Base-by-base conservation (phyloP, 2,113 vertebrate species). In the Amphiprion percula region DNA sequence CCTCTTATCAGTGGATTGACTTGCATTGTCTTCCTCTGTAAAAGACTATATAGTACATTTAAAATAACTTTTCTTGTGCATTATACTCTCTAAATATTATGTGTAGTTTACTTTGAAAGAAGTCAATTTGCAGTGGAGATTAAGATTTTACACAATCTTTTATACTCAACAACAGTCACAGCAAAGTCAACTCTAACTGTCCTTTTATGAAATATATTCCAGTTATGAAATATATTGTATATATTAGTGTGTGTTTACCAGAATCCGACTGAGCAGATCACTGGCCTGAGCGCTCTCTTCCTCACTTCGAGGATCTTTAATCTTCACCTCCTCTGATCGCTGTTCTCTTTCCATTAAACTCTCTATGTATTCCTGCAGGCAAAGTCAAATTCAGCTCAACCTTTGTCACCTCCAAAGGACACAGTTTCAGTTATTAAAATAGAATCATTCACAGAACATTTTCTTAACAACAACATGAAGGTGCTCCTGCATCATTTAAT, bases 231-330 rank as follows among this genome's bases (percentile, higher is more conserved):
- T 37, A 37, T 28, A 49, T 14, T 41, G 16, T 64, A 39, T 24
- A 9, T 8, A 37, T n/a, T n/a, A 4, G 16, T 61, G 37, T 53
- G 15, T 12, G 10, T 94, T 94, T 74, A 98, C 97, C 88, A 84
- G 93, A 15, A 96, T 88, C 10, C 93, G 74, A 61, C 93, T 88
- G 47, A 96, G 93, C 28, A 98, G 93, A 37, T 94, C 90, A 5
- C 92, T 89, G 21, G 96, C 94, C 0, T 87, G 93, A 60, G 79
- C 69, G 21, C 79, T 90, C 83, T 98, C 96, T 44, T 96, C 92
- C 63, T 94, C 85, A 0, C 91, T 92, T 72, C 94, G 93, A 78
- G 95, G 96, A 26, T 96, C 96, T 90, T 96, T 97, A 39, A 96
- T 54, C 11, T 88, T 91, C 87, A 95, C 94, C 53, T 96, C 92